phyloP scores from a whole-genome alignment of 2,888 invertebrate species.

The Orchesella flavescens region DNA sequence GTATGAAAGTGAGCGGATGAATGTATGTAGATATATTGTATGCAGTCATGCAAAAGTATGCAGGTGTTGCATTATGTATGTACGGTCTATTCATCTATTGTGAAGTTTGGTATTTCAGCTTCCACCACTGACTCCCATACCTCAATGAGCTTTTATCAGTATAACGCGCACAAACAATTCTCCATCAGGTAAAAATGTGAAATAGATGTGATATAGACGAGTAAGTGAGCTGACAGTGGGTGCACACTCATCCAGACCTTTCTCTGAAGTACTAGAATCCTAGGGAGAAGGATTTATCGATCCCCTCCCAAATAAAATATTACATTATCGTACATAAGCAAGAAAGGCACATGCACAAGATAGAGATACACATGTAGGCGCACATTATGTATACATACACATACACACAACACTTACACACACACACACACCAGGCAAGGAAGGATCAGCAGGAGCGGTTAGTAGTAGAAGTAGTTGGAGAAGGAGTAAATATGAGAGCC shows the following conservation, averaged over 20 bases:
- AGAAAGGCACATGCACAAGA: conserved; percentile 24
- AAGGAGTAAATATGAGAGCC: conserved; percentile 10
- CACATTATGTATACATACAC: conserved; percentile 37
- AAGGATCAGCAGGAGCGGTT: conserved; percentile 28
- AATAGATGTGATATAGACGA: conserved; percentile 7
- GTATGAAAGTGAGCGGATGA: too few relatives aligned
- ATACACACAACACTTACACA: too few relatives aligned
- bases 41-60: not conserved
- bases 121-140: too few relatives aligned
- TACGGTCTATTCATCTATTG: too few relatives aligned
- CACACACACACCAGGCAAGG: conserved; percentile 17
- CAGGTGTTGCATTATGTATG: not conserved
- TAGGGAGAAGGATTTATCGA: conserved; percentile 69
- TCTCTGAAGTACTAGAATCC: conserved; percentile 50
- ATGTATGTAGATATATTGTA: too few relatives aligned
- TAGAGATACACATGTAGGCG: conserved; percentile 31
- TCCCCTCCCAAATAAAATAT: conserved; percentile 61
- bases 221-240: conserved; percentile 22
- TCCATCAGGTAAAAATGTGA: not conserved
- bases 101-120: too few relatives aligned
- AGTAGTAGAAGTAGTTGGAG: not conserved
- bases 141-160: too few relatives aligned
- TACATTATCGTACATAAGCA: conserved; percentile 57
- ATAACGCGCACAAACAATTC: too few relatives aligned
- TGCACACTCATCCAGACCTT: conserved; percentile 17